A percentile compares a stretch with the other conserved stretches of the same genome.
Conservation (phyloP, 2,888 invertebrate genomes). For the Ischnus inquisitorius region DNA sequence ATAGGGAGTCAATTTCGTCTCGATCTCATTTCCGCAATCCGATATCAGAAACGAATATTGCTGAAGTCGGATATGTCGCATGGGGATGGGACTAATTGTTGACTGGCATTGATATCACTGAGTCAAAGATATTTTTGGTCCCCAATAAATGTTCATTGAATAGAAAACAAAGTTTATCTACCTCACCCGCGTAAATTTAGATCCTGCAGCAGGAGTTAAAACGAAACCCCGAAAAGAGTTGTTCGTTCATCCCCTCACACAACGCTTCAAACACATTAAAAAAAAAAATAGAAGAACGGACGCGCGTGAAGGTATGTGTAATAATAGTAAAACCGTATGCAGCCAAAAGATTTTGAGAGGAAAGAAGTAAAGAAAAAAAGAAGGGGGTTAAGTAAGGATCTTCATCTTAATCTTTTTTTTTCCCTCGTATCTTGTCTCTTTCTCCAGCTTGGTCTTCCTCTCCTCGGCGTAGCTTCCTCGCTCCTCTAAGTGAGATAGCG, state of each 20-base stretch:
- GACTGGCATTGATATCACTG: no score
- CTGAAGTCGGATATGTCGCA: no score
- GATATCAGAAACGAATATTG: no score
- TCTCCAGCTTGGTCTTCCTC: constrained; percentile 26
- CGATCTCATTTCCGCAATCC: no score
- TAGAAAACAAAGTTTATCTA: no score
- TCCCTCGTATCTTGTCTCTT: constrained; percentile 63
- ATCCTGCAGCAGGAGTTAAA: background rate
- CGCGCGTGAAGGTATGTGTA: constrained; percentile 81
- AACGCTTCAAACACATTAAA: background rate
- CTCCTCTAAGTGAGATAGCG: constrained; percentile 52
- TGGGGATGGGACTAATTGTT: no score
- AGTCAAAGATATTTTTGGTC: no score
- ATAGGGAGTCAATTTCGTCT: no score
- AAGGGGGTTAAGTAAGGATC: constrained; percentile 8
- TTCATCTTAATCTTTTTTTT: constrained; percentile 52
- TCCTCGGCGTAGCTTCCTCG: constrained; percentile 24
- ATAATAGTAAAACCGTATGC: constrained; percentile 84
- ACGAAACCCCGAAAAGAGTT: background rate
- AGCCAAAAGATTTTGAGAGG: constrained; percentile 63
- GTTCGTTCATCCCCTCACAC: constrained; percentile 16
- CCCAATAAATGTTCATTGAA: no score
- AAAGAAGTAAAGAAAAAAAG: background rate
- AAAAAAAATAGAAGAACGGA: constrained; percentile 68
- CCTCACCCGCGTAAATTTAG: background rate